A percentile compares a stretch with the other conserved stretches of the same genome.
phyloP scores from a whole-genome alignment of 2,113 vertebrate genomes.

The Cryptotis parvus region DNA sequence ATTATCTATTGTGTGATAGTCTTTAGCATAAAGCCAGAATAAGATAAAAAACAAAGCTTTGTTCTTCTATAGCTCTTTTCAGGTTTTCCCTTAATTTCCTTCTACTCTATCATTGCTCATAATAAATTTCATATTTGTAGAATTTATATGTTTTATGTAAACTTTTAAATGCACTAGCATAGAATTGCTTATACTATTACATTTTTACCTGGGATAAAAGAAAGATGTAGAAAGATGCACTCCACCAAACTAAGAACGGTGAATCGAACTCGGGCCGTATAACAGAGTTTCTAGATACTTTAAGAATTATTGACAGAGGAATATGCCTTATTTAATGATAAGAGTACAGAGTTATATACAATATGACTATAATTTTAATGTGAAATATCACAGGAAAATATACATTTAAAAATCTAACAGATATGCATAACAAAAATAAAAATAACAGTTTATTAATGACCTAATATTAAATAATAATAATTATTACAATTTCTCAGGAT shows the following conservation, averaged over 20 bases:
- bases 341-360: background rate
- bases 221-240: too few species aligned
- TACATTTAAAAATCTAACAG: background rate
- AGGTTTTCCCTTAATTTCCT: too few species aligned
- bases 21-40: too few species aligned
- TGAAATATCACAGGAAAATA: background rate
- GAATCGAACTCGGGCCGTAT: background rate
- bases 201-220: too few species aligned
- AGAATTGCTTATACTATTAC: too few species aligned
- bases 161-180: too few species aligned
- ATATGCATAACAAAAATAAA: background rate
- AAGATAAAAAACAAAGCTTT: too few species aligned
- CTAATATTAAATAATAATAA: background rate
- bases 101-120: too few species aligned
- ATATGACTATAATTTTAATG: background rate
- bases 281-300: background rate
- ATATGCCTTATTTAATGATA: background rate
- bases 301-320: background rate
- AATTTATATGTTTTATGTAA: too few species aligned
- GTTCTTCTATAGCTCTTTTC: too few species aligned
- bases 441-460: constrained; percentile 19
- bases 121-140: too few species aligned
- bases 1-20: too few species aligned
- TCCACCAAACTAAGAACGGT: background rate
- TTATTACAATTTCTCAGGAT: background rate